Base-by-base conservation (phyloP, 2,888 invertebrate genomes). In the Heliconius erato region DNA sequence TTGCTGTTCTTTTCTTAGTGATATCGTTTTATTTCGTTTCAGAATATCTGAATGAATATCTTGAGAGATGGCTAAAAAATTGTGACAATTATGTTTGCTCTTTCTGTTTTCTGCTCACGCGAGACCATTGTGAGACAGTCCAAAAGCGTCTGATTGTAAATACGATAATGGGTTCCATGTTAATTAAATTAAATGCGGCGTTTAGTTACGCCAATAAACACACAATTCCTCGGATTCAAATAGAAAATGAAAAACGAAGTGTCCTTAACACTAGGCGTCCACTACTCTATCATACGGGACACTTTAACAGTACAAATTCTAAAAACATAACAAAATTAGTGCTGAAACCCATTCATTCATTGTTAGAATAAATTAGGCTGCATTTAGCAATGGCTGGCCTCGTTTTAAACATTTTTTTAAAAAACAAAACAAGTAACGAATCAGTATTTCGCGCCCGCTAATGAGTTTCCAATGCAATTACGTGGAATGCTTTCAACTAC, bases 391-490 rank as follows among this genome's bases (percentile, higher is more conserved):
- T 86, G 82, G 82, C 82, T 86, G 89, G 87, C 91, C 90, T 85
- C 87, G 88, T 90, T 90, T 85, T 84, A 86, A 83, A 89, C 89
- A 89, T 86, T 91, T 89, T 89, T 86, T 87, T 85, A 91, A 91
- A 28, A 92, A 92, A 91, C 91, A 90, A 92, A 92, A 92, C 89
- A 89, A 89, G 89, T 90, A 86, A 91, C 91, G 93, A 93, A 92
- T 94, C 93, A 92, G 90, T 90, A 92, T 90, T 94, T 93, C 89
- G 90, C 91, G 87, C 84, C 83, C 86, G 90, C 91, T 94, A 94
- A 94, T 92, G 90, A 92, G 89, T 86, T 86, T 88, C 89, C 90
- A 88, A 91, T 87, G 90, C 90, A 92, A 92, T 92, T 92, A 92
- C 91, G 89, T 86, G 86, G 84, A 85, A 87, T 88, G 89, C 89